Evolutionary conservation across 1,140 invertebrate genomes (phyloP), one percentile per base, ranked within the genome.

Genomic region (Apocrypta bakeri): DNA sequence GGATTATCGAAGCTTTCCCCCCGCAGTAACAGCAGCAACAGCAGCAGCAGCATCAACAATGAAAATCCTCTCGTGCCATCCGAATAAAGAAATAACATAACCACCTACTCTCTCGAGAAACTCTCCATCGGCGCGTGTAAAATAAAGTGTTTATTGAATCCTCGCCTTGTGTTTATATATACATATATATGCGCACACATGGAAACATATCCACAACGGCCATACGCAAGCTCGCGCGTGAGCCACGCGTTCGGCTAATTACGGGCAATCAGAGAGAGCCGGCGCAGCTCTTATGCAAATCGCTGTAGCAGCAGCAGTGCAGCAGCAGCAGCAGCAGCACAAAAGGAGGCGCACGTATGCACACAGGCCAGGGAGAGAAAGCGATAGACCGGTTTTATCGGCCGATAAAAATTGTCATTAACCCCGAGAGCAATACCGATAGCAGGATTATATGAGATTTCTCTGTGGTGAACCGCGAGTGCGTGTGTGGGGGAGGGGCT

Each of bases 221-320:
- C 17, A n/a, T 61, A 61, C 33, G n/a, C 0, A 12, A 31, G 0
- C 3, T 14, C 37, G 76, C 37, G 76, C 24, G 37, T 68, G 86
- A 88, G 89, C 88, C 89, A 91, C 89, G 89, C 88, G 68, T 21
- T 40, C 74, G 42, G 87, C 90, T 91, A 91, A 92, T 91, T 91
- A 90, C 89, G 85, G 87, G 88, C 88, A 90, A 91, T 90, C 89
- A 89, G 83, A 40, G 7, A 14, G 29, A 68, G 79, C 83, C 79
- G 84, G 79, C 84, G 64, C 61, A 84, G 82, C 75, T 66, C 82
- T 88, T 88, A 91, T 91, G 91, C 87, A 92, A 90, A 91, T 90
- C 85, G 68, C 63, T 74, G 79, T 80, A 37, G 33, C 33, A 37
- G 33, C 33, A 37, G 9, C 33, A 37, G 48, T n/a, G n/a, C 81